Percentiles rank a stretch among this genome's conserved stretches.
phyloP scores from a whole-genome alignment of 2,113 vertebrate species.

The Zosterops lateralis region DNA sequence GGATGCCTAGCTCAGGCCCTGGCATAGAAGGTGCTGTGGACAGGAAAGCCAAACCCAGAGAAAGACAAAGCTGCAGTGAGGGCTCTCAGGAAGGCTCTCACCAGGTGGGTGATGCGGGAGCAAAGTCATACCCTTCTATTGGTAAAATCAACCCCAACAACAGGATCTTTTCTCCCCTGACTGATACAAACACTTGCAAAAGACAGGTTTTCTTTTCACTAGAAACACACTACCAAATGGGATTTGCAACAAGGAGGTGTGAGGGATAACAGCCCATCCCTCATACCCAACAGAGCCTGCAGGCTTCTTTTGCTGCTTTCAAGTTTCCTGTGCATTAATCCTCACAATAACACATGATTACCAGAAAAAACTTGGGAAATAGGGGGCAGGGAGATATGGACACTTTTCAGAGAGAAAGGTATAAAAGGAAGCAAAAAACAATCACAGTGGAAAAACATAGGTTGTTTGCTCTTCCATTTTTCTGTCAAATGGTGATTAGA shows the following conservation, averaged over 20 bases:
- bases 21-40: not conserved
- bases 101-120: not conserved
- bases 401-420: constrained; percentile 23
- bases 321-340: constrained; percentile 26
- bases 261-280: constrained; percentile 15
- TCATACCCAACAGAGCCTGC: not conserved
- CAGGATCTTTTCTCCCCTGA: not conserved
- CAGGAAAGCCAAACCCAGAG: not conserved
- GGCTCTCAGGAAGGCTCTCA: not conserved
- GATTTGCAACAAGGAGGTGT: constrained; percentile 17
- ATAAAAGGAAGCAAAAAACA: constrained; percentile 44
- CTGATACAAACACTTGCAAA: not conserved
- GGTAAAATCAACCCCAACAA: not conserved
- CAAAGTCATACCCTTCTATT: not conserved
- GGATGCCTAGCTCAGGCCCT: not conserved
- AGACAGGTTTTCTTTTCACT: not conserved
- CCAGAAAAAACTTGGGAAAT: constrained; percentile 51
- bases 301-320: constrained; percentile 32
- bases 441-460: constrained; percentile 3
- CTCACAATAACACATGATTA: constrained; percentile 39
- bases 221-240: not conserved
- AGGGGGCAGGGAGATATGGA: constrained; percentile 39
- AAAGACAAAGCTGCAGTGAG: not conserved
- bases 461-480: not conserved
- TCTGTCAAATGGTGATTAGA: constrained; percentile 57